Conservation (phyloP, 2,797 vertebrate genomes). For the Pipistrellus pygmaeus region DNA sequence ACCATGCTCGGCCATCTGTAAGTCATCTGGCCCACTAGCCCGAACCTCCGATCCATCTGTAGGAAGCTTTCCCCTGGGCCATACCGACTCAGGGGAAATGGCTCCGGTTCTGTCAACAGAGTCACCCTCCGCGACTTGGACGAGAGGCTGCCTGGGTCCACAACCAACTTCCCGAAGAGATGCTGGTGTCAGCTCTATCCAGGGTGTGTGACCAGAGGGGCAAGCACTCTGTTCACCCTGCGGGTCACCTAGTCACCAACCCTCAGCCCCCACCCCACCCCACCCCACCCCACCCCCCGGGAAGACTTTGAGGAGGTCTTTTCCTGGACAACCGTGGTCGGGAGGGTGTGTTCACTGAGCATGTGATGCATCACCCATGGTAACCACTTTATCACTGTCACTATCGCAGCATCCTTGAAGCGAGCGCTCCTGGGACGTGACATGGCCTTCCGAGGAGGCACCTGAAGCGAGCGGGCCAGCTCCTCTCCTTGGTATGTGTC, state of each 20-base stretch:
- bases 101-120: neutral
- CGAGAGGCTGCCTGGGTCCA: neutral
- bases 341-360: neutral
- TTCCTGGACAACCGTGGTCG: neutral
- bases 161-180: slow-evolving; percentile 40
- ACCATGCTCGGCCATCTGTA: neutral
- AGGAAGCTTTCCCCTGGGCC: neutral
- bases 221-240: slow-evolving; percentile 33
- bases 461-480: neutral
- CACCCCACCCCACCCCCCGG: neutral
- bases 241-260: slow-evolving; percentile 62
- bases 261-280: slow-evolving; percentile 41
- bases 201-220: slow-evolving; percentile 66
- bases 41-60: neutral
- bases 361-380: neutral
- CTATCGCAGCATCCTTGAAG: neutral
- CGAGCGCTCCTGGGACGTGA: neutral
- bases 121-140: neutral
- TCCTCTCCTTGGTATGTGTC: slow-evolving; percentile 44
- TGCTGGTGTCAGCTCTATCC: neutral
- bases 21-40: neutral
- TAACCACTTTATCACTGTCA: neutral
- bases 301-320: neutral
- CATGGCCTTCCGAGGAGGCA: neutral
- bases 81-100: neutral